Base-by-base conservation (phyloP, 2,113 vertebrate species). In the Blennius ocellaris region DNA sequence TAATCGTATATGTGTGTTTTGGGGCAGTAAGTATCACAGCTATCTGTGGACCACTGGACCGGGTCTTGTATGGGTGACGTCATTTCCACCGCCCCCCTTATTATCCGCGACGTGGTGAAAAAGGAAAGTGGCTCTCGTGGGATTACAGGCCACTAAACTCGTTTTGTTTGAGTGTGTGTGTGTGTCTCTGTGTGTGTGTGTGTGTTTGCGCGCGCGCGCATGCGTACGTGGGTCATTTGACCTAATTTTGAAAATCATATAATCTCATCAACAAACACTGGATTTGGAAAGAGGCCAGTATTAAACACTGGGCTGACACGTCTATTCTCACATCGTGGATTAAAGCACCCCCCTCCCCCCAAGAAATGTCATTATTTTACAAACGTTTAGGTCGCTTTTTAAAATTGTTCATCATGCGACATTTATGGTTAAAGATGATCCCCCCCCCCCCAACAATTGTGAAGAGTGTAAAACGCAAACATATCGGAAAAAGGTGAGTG, bases 61-160 rank as follows among this genome's bases (percentile, higher is more conserved):
- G 39, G 57, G 62, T 71, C 43, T 12, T 39, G 72, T 11, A 44
- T 1, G 8, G 40, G 1, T 88, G 89, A 88, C 84, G 84, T 86
- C 86, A 84, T 30, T n/a, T 48, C 39, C 40, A 45, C 52, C 65
- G 67, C 15, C 77, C 63, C 51, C 69, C 45, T 72, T 39, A 60
- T 85, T 76, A 78, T 80, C 76, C 48, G 17, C 76, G 36, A 52
- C 56, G 66, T 63, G 60, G 72, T 73, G 82, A 88, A 86, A 91
- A 90, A 71, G 74, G 87, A 91, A 91, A 89, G 90, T 91, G 86
- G 86, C 78, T 87, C 80, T 77, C 38, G 73, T 73, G 70, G 89
- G 84, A 86, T 90, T 82, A 90, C 64, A 56, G 70, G 57, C 58
- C 50, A 66, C 74, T 80, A 80, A 87, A 0, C 68, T 72, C 38